phyloP scores from a whole-genome alignment of 2,113 vertebrate species.

The Prietella phreatophila region DNA sequence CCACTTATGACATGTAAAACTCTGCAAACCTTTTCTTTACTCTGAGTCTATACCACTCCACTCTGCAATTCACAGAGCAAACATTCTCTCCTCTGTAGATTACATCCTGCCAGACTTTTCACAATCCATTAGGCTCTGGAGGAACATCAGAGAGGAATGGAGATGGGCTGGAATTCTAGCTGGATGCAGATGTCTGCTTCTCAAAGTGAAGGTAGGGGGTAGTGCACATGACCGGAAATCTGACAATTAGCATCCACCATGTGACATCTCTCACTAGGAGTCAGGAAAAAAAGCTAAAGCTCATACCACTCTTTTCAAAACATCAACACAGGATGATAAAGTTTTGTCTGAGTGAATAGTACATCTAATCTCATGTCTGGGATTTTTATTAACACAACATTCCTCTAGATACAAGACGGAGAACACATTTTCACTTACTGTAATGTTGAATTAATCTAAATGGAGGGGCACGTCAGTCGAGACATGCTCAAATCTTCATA shows the following conservation, averaged over 20 bases:
- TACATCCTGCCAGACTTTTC: slow-evolving; percentile 84
- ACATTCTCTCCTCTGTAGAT: slow-evolving; percentile 81
- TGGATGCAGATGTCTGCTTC: slow-evolving; percentile 88
- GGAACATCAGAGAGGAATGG: slow-evolving; percentile 87
- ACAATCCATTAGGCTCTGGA: slow-evolving; percentile 92
- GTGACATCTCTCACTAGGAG: slow-evolving; percentile 74
- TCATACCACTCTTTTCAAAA: not conserved
- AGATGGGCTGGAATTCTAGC: slow-evolving; percentile 83
- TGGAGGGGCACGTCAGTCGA: not conserved
- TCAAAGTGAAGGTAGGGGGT: slow-evolving; percentile 75
- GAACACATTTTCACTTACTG: not conserved
- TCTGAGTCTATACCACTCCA: not conserved
- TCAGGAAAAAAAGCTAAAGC: slow-evolving; percentile 3
- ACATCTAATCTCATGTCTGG: not conserved
- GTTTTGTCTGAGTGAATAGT: not conserved
- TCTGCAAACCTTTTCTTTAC: not conserved
- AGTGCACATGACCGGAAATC: slow-evolving; percentile 77
- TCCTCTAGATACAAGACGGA: not conserved
- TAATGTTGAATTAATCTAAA: not conserved
- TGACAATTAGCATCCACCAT: slow-evolving; percentile 87
- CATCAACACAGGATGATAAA: not conserved
- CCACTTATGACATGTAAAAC: not conserved
- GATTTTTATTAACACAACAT: not conserved
- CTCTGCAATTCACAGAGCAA: slow-evolving; percentile 27
- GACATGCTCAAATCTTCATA: not conserved